phyloP scores from a whole-genome alignment of 2,888 invertebrate genomes.

The Dynastes grantii region DNA sequence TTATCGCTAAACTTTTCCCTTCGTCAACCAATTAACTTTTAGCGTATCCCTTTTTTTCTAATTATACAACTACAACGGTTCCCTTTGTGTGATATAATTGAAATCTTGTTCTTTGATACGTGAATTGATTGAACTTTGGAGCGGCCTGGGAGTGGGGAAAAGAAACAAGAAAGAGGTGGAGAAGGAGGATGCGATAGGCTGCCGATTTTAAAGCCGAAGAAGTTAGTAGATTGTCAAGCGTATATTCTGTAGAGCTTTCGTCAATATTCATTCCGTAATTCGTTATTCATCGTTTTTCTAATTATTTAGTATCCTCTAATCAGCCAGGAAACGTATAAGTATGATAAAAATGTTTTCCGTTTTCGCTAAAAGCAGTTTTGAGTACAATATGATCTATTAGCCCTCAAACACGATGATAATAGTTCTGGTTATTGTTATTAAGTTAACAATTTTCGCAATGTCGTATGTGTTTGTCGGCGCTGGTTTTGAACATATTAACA shows the following conservation, averaged over 20 bases:
- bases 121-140: conserved; percentile 55
- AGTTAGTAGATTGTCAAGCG: conserved; percentile 23
- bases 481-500: too few species aligned
- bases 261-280: too few species aligned
- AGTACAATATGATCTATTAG: too few species aligned
- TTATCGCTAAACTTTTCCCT: conserved; percentile 31
- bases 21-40: conserved; percentile 49
- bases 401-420: too few species aligned
- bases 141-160: conserved; percentile 7
- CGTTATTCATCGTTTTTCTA: too few species aligned
- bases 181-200: not conserved
- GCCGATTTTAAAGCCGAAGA: conserved; percentile 31
- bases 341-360: too few species aligned
- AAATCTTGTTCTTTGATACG: conserved; percentile 57
- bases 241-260: conserved; percentile 26
- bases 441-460: too few species aligned
- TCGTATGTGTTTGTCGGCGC: too few species aligned
- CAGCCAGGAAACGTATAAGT: too few species aligned
- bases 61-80: conserved; percentile 55
- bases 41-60: conserved; percentile 51
- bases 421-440: too few species aligned
- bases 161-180: conserved; percentile 39
- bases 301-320: too few species aligned
- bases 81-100: conserved; percentile 55
- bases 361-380: too few species aligned